Conservation (phyloP, 2,888 invertebrate species). For the Hermaeophaga mercurialis region DNA sequence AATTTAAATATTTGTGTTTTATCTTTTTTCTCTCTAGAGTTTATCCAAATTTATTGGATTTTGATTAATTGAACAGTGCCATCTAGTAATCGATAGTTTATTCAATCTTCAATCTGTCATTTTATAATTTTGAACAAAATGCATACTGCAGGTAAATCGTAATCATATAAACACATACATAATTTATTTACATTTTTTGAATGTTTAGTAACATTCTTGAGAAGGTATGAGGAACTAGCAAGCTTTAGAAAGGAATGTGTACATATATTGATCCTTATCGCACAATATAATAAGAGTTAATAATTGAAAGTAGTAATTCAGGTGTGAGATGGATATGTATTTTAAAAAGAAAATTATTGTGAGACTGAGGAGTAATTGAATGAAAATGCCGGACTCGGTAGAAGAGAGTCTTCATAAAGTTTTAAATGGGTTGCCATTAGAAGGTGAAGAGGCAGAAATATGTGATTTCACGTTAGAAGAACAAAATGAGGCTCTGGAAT, state of each 20-base stretch:
- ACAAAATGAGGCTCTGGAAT: slow-evolving; percentile 83
- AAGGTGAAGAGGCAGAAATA: slow-evolving; percentile 73
- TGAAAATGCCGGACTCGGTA: slow-evolving; percentile 63
- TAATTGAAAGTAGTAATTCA: neutral
- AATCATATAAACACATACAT: too few relatives aligned
- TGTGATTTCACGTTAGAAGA: slow-evolving; percentile 85
- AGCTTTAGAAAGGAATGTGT: slow-evolving; percentile 31
- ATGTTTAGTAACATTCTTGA: slow-evolving; percentile 28
- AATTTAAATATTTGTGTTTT: too few relatives aligned
- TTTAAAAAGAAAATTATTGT: too few relatives aligned
- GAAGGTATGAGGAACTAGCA: slow-evolving; percentile 21
- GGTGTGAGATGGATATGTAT: too few relatives aligned
- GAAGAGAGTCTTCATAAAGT: slow-evolving; percentile 68
- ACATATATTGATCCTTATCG: slow-evolving; percentile 12
- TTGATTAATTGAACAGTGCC: too few relatives aligned
- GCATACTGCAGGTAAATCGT: neutral
- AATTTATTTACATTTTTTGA: slow-evolving; percentile 25
- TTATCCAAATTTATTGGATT: too few relatives aligned
- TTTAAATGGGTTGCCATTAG: slow-evolving; percentile 71
- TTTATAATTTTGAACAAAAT: slow-evolving; percentile 1
- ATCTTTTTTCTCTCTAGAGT: too few relatives aligned
- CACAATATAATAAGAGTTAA: neutral
- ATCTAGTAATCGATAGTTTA: neutral
- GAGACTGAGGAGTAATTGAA: neutral
- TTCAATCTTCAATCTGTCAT: neutral